Evolutionary conservation across 1,140 invertebrate genomes (phyloP), one percentile per base, ranked within the genome.

Genomic region (Ptiloglossa arizonensis): DNA sequence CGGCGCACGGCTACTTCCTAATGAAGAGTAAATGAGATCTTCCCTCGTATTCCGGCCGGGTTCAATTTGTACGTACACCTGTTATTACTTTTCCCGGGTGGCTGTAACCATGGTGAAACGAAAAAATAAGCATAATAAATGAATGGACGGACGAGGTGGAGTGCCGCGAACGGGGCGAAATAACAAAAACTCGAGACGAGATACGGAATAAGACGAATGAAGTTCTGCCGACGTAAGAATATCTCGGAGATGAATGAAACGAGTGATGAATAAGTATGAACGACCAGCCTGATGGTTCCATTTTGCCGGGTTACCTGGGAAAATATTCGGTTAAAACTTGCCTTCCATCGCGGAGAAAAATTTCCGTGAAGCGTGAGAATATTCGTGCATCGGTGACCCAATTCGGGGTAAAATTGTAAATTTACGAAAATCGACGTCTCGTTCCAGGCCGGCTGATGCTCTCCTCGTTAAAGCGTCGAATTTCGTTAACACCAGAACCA

Each of bases 1-100:
- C 2, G 46, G 29, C 1, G 13, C 11, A 0, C 38, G n/a, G 56
- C 29, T 44, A 54, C 57, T 59, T 54, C 32, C 46, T 71, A 71
- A 71, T 41, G 57, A 77, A 63, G 46, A 62, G 54, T 62, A 77
- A 77, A 77, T 35, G 67, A 62, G 41, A 15, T 19, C 22, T 50
- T 29, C 62, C 64, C 27, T 24, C 4, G 6, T 5, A 17, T 24
- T 17, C 17, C 17, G 2, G 19, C 29, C 13, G 24, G 11, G 56
- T 71, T 71, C 35, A 77, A 77, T 77, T 71, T 77, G 44, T 70
- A 22, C 35, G 11, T 77, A 68, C 48, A 46, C 48, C 68, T 71
- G 57, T 62, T 54, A 41, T 64, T 48, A 44, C n/a, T 74, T 67
- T 1, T n/a, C 44, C 6, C 32, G 19, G 19, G 35, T 22, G 15